phyloP scores from a whole-genome alignment of 1,140 invertebrate genomes.

The Temnothorax longispinosus region DNA sequence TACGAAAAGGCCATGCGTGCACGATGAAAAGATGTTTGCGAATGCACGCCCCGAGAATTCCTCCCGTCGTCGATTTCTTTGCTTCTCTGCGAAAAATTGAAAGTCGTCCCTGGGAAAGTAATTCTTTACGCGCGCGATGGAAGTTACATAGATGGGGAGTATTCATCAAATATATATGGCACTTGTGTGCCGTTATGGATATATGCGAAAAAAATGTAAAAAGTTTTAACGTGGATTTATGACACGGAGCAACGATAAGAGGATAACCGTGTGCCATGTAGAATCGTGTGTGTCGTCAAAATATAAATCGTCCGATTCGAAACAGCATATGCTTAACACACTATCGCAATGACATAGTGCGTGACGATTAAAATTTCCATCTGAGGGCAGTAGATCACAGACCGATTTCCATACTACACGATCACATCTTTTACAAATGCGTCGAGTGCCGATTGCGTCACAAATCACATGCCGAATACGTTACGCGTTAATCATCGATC shows the following conservation, averaged over 20 bases:
- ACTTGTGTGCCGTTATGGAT: conserved; percentile 12
- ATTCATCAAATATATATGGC: conserved; percentile 40
- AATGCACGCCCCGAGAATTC: conserved; percentile 42
- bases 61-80: background rate
- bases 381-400: conserved; percentile 40
- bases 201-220: conserved; percentile 36
- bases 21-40: conserved; percentile 33
- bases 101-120: conserved; percentile 35
- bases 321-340: conserved; percentile 44
- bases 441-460: conserved; percentile 29
- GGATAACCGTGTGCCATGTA: background rate
- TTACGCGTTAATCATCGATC: conserved; percentile 51
- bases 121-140: conserved; percentile 36
- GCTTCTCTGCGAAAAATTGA: conserved; percentile 20
- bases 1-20: conserved; percentile 35
- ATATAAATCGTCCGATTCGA: conserved; percentile 42
- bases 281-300: conserved; percentile 24
- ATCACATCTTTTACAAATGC: conserved; percentile 30
- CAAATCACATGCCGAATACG: conserved; percentile 28
- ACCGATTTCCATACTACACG: conserved; percentile 23
- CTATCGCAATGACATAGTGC: conserved; percentile 40
- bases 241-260: conserved; percentile 36
- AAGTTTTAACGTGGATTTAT: conserved; percentile 57
- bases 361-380: conserved; percentile 56
- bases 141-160: conserved; percentile 20